Base-by-base conservation (phyloP, 2,888 invertebrate genomes). In the Leistus spinibarbis region DNA sequence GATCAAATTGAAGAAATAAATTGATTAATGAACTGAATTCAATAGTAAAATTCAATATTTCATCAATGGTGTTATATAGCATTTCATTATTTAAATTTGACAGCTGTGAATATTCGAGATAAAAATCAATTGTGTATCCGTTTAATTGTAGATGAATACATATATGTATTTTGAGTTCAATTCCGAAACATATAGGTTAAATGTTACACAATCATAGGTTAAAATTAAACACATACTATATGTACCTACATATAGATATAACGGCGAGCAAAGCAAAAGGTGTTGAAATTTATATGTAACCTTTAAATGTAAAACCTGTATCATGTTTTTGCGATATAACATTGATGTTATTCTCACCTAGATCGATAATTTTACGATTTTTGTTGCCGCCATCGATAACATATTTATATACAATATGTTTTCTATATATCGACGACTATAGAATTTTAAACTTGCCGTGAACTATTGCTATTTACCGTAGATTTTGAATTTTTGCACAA, bases 211-310 rank as follows among this genome's bases (percentile, higher is more conserved):
- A 40, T 40, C 40, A 40, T 40, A 40, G 40, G 40, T 40, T 40
- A 40, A 40, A 40, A 40, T 40, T 40, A 40, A 40, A 40, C 40
- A 40, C 13, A 40, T 24, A 24, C 24, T n/a, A n/a, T n/a, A 24
- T 24, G 7, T 24, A 24, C 1, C 7, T 40, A 40, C 13, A 40
- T 40, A 13, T 40, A 40, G 40, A 40, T 19, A 63, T 65, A 56
- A 56, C 54, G 5, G 19, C 56, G 9, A 10, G 19, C 56, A 19
- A 19, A 62, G 71, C 62, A 65, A 71, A 71, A 71, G 71, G 71
- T 71, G 71, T 71, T 71, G 71, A 71, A 71, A 65, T 70, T 70
- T 71, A 63, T 71, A 65, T 71, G 71, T 71, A 71, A 71, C 71
- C 71, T 71, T 71, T 71, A 65, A 71, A 56, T 40, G 65, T 71